These are phyloP conservation scores for Drosophila rellima DNA, from an alignment of 2,888 invertebrate species.

Conservation along the genomic window DNA sequence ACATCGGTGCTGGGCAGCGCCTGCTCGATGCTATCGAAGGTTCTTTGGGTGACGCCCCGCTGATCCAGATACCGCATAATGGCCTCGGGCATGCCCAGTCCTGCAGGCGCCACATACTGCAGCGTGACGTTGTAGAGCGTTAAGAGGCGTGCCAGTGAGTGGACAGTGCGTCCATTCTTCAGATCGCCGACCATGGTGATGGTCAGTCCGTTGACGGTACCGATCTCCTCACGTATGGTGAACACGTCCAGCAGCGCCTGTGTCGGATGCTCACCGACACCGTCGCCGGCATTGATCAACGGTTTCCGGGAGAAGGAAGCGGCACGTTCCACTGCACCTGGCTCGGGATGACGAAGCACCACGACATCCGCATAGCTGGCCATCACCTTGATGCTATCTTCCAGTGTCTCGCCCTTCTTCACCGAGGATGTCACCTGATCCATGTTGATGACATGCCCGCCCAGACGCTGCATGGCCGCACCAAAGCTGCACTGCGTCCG, in stretches of 20 bases:
- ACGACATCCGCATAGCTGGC: slow-evolving; percentile 97
- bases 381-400: slow-evolving; percentile 94
- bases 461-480: slow-evolving; percentile 98
- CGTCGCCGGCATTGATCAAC: slow-evolving; percentile 99
- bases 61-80: slow-evolving; percentile 92
- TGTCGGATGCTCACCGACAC: slow-evolving; percentile 98
- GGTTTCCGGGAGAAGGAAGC: slow-evolving; percentile 94
- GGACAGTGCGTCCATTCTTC: slow-evolving; percentile 98
- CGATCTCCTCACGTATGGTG: slow-evolving; percentile 99
- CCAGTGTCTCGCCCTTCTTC: slow-evolving; percentile 98
- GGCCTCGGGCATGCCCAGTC: slow-evolving; percentile 95
- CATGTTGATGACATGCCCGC: slow-evolving; percentile 96
- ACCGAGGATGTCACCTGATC: slow-evolving; percentile 96
- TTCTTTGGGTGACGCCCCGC: slow-evolving; percentile 91
- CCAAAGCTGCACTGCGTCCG: slow-evolving; percentile 98
- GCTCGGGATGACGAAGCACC: slow-evolving; percentile 96
- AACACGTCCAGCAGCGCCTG: slow-evolving; percentile 99
- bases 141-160: slow-evolving; percentile 96
- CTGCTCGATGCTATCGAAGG: slow-evolving; percentile 90
- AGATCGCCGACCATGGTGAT: slow-evolving; percentile 99
- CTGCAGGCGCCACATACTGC: slow-evolving; percentile 95
- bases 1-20: slow-evolving; percentile 98
- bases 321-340: slow-evolving; percentile 94
- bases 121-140: slow-evolving; percentile 97
- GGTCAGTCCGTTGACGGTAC: slow-evolving; percentile 98